phyloP scores from a whole-genome alignment of 2,888 invertebrate species.

The Neuroscelio doddi region DNA sequence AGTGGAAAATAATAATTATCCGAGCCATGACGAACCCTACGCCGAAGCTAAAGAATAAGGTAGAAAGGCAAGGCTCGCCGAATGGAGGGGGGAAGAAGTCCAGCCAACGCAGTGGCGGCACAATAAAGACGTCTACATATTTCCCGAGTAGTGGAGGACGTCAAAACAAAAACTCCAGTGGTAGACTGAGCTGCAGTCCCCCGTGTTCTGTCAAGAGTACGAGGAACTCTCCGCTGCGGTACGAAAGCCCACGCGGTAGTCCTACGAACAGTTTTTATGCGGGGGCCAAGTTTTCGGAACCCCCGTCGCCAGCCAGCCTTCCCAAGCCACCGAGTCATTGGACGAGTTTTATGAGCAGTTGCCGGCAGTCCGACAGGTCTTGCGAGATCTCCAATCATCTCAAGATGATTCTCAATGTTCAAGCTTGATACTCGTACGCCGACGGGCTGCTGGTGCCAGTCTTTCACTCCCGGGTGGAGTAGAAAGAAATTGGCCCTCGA shows the following conservation, averaged over 20 bases:
- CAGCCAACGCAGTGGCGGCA: slow-evolving; percentile 21
- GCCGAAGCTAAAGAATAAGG: slow-evolving; percentile 65
- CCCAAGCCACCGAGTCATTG: slow-evolving; percentile 88
- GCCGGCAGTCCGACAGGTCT: slow-evolving; percentile 50
- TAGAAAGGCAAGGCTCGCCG: slow-evolving; percentile 66
- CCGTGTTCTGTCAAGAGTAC: slow-evolving; percentile 54
- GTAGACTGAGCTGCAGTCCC: slow-evolving; percentile 62
- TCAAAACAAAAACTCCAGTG: slow-evolving; percentile 44
- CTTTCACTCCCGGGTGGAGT: slow-evolving; percentile 48
- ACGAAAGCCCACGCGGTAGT: slow-evolving; percentile 64
- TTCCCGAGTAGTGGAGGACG: slow-evolving; percentile 50
- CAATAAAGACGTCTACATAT: slow-evolving; percentile 58
- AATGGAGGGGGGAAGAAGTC: slow-evolving; percentile 59
- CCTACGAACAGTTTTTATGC: slow-evolving; percentile 73
- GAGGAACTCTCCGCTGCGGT: slow-evolving; percentile 57
- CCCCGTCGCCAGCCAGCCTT: slow-evolving; percentile 84
- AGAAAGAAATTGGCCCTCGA: slow-evolving; percentile 18
- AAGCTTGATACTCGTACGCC: slow-evolving; percentile 64
- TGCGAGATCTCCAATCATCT: slow-evolving; percentile 62
- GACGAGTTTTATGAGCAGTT: slow-evolving; percentile 70
- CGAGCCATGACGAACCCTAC: slow-evolving; percentile 68
- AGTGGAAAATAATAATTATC: slow-evolving; percentile 13
- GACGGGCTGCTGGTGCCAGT: slow-evolving; percentile 43
- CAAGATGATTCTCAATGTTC: slow-evolving; percentile 66
- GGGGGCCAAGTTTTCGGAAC: slow-evolving; percentile 87